phyloP scores from a whole-genome alignment of 2,113 vertebrate species.

The Siniperca chuatsi region DNA sequence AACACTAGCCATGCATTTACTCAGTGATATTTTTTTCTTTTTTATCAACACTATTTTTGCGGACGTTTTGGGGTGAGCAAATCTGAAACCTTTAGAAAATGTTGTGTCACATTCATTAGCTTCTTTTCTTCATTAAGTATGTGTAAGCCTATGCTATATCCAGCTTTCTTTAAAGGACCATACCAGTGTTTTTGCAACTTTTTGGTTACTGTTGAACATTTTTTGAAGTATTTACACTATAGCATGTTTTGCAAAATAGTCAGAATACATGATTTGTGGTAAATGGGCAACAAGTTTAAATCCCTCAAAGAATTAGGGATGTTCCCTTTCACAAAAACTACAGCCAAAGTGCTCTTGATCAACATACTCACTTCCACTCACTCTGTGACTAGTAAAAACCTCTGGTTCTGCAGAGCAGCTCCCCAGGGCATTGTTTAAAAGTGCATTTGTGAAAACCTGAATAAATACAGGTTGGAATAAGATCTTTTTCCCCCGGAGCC shows the following conservation, averaged over 20 bases:
- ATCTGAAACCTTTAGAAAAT: not conserved
- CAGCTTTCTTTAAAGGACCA: not conserved
- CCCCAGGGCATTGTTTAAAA: conserved; percentile 1
- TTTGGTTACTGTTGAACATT: too few relatives aligned
- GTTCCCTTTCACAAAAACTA: conserved; percentile 8
- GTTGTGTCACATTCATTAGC: not conserved
- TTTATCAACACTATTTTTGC: not conserved
- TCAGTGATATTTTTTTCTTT: too few relatives aligned
- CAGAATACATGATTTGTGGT: not conserved
- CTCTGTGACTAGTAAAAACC: not conserved
- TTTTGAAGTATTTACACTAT: too few relatives aligned
- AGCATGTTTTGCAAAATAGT: not conserved
- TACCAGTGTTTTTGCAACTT: not conserved
- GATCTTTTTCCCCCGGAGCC: conserved; percentile 1
- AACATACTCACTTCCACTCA: conserved; percentile 7
- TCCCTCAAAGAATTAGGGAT: not conserved
- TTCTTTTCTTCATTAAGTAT: not conserved
- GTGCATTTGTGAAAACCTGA: conserved; percentile 21
- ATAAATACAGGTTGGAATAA: conserved; percentile 34
- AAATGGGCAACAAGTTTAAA: conserved; percentile 14
- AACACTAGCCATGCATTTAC: not conserved
- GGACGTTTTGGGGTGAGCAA: not conserved
- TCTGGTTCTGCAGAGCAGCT: not conserved
- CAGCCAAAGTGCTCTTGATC: conserved; percentile 19
- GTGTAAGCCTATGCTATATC: not conserved